Evolutionary conservation across 2,113 vertebrate genomes (phyloP).

Genomic region (Alligator sinensis): DNA sequence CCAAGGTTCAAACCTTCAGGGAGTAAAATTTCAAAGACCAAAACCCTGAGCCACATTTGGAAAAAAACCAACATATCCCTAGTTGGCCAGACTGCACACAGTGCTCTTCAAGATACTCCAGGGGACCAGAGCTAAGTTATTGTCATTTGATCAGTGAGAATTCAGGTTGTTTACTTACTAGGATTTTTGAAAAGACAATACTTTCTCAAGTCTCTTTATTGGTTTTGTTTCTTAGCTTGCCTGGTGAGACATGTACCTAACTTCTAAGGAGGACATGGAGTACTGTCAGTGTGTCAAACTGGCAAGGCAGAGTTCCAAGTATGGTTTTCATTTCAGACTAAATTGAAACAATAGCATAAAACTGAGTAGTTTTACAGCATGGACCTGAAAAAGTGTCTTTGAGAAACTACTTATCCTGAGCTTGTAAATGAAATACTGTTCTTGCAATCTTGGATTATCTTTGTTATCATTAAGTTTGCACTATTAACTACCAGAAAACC

Average conservation of each 20-base stretch:
- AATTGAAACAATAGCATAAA: slow-evolving; percentile 24
- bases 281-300: slow-evolving; percentile 20
- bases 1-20: neutral
- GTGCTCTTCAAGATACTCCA: neutral
- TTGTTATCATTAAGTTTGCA: neutral
- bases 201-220: slow-evolving; percentile 34
- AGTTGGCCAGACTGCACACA: neutral
- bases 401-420: neutral
- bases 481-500: neutral
- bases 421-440: slow-evolving; percentile 19
- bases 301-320: neutral
- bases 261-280: neutral
- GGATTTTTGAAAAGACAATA: slow-evolving; percentile 12
- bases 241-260: neutral
- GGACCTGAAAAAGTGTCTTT: neutral
- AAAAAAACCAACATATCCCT: neutral
- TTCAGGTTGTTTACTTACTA: slow-evolving; percentile 4
- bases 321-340: slow-evolving; percentile 54
- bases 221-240: neutral
- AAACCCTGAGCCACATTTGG: neutral
- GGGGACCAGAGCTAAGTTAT: rapidly evolving
- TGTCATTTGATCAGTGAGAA: neutral
- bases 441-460: neutral
- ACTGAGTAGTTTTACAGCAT: neutral
- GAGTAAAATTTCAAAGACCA: slow-evolving; percentile 11